A percentile compares a stretch with the other conserved stretches of the same genome.
These are phyloP conservation scores for Anoncus sp. DNA, from an alignment of 2,888 invertebrate species.

Conservation along the genomic window DNA sequence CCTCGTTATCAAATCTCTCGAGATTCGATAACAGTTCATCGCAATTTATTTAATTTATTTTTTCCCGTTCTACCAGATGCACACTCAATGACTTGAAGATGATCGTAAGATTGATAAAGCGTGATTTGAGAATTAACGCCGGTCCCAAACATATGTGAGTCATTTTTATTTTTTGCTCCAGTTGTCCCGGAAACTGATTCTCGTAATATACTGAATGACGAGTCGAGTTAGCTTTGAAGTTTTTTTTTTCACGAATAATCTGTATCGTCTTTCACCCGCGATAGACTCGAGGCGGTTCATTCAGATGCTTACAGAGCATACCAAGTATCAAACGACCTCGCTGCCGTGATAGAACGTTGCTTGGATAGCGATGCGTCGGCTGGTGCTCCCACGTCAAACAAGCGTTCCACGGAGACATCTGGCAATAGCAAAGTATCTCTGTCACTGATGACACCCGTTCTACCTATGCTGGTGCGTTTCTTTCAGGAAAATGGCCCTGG, in stretches of 20 bases:
- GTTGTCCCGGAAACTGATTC: not conserved
- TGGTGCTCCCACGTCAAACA: constrained; percentile 19
- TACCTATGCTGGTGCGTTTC: constrained; percentile 92
- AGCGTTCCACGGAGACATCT: constrained; percentile 17
- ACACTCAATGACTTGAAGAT: constrained; percentile 93
- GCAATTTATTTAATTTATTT: not conserved
- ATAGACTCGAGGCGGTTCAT: constrained; percentile 92
- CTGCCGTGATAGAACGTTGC: constrained; percentile 87
- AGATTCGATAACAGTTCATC: not conserved
- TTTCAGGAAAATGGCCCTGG: constrained; percentile 16
- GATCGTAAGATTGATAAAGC: constrained; percentile 94
- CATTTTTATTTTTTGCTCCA: not conserved
- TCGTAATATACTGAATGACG: constrained; percentile 8
- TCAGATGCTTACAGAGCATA: constrained; percentile 94
- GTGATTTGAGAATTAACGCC: constrained; percentile 96
- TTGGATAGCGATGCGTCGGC: constrained; percentile 44
- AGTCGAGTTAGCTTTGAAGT: constrained; percentile 14
- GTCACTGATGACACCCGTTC: constrained; percentile 94
- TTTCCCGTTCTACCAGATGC: constrained; percentile 84
- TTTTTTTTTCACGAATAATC: constrained; percentile 24
- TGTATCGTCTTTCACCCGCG: not conserved
- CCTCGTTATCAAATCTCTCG: constrained; percentile 2
- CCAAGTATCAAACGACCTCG: constrained; percentile 92
- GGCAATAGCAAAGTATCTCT: constrained; percentile 82
- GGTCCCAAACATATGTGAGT: constrained; percentile 94